Conservation (phyloP, 2,113 vertebrate genomes). For the Podarcis raffonei region DNA sequence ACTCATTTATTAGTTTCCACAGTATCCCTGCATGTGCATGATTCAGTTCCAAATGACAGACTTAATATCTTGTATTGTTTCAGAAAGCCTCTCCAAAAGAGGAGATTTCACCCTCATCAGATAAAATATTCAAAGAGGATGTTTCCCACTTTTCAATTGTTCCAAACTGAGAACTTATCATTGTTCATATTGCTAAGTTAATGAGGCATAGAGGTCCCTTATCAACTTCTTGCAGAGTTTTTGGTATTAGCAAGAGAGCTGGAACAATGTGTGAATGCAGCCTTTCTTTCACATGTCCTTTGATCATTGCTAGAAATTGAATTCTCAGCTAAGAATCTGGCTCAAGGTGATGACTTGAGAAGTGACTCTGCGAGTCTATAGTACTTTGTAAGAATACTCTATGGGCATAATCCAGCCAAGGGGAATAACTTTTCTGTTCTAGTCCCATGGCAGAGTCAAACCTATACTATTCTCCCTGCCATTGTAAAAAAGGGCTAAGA, state of each 20-base stretch:
- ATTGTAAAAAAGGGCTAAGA: not conserved
- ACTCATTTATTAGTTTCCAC: not conserved
- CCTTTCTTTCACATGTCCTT: not conserved
- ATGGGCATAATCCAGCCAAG: not conserved
- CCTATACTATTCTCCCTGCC: not conserved
- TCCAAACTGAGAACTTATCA: not conserved
- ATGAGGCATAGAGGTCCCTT: not conserved
- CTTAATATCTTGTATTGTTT: not conserved
- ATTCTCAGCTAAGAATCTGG: not conserved
- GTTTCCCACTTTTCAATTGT: not conserved
- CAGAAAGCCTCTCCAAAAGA: not conserved
- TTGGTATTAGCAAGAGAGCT: not conserved
- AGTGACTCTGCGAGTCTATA: not conserved
- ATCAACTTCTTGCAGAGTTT: not conserved
- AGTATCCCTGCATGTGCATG: not conserved
- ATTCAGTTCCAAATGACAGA: not conserved
- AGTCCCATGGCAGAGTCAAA: not conserved
- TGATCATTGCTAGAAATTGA: conserved; percentile 31
- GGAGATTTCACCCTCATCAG: not conserved
- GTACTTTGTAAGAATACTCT: not conserved
- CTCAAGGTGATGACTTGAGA: not conserved
- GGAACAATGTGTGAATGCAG: conserved; percentile 26
- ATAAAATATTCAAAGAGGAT: not conserved
- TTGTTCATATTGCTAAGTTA: not conserved
- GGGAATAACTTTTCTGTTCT: not conserved